These are phyloP conservation scores for Drosophila orosa DNA, from an alignment of 1,140 invertebrate species.

Conservation along the genomic window DNA sequence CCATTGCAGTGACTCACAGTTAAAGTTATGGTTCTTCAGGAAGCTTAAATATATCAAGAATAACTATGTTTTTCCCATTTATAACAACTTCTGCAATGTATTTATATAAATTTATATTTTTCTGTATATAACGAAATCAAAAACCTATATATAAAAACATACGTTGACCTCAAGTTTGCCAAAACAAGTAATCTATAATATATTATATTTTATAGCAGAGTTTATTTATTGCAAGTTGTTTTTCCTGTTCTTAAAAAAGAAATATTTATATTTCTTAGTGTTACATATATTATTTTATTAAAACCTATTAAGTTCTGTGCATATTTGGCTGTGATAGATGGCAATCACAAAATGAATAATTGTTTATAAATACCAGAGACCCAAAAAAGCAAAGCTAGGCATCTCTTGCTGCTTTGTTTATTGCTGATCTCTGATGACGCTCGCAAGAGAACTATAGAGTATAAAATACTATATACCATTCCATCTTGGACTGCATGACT, in stretches of 20 bases:
- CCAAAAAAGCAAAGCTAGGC: not conserved
- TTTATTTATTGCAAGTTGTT: not conserved
- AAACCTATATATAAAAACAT: too few relatives aligned
- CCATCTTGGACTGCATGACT: not conserved
- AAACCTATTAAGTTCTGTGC: not conserved
- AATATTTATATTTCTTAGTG: not conserved
- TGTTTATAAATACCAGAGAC: not conserved
- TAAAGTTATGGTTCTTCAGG: not conserved
- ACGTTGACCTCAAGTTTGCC: not conserved
- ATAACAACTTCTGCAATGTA: too few relatives aligned
- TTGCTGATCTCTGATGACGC: not conserved
- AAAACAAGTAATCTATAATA: too few relatives aligned
- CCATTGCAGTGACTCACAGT: constrained; percentile 10
- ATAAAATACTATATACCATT: not conserved
- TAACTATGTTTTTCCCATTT: too few relatives aligned
- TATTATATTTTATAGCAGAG: too few relatives aligned
- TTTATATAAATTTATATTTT: too few relatives aligned
- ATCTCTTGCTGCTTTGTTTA: not conserved
- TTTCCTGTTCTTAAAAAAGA: not conserved
- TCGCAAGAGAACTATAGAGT: not conserved
- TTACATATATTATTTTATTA: not conserved
- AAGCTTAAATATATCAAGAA: not conserved
- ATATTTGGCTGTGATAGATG: not conserved
- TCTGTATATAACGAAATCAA: too few relatives aligned
- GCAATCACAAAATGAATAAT: not conserved